These are phyloP conservation scores for Pseudachorutes palmiensis DNA, from an alignment of 1,140 invertebrate species.

Conservation along the genomic window DNA sequence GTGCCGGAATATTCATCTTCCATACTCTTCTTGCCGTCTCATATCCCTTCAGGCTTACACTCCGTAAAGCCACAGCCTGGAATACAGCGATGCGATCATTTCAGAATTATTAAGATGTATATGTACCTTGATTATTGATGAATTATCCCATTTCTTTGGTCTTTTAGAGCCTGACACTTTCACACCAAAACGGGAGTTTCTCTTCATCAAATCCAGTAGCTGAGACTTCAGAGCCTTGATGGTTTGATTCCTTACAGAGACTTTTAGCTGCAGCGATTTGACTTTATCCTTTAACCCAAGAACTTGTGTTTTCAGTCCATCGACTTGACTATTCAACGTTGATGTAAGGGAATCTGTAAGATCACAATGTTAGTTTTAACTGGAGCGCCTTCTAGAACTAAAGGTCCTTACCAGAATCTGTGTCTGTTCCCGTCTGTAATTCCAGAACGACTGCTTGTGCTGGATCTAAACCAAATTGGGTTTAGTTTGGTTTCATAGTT, in stretches of 20 bases:
- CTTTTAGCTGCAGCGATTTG: neutral
- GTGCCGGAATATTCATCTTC: constrained; percentile 2
- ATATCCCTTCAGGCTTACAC: constrained; percentile 12
- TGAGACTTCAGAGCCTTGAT: no score
- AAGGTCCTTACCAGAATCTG: neutral
- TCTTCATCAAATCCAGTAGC: neutral
- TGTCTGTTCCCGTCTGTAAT: neutral
- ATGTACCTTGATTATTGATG: neutral
- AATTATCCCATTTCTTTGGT: neutral
- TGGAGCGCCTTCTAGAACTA: neutral
- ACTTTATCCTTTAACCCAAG: neutral
- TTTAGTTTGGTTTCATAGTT: neutral
- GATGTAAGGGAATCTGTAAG: no score
- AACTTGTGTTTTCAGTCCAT: no score
- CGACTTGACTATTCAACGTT: neutral
- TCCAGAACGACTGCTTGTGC: neutral
- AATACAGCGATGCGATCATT: no score
- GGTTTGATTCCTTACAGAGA: no score
- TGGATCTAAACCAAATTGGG: neutral
- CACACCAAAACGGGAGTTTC: neutral
- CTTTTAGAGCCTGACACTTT: neutral
- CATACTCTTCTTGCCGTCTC: neutral
- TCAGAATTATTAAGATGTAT: neutral
- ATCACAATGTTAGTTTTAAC: neutral
- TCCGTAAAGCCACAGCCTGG: constrained; percentile 12